Percentiles rank a stretch among this genome's conserved stretches.
phyloP scores from a whole-genome alignment of 2,888 invertebrate species.

The Slavum lentiscoides region DNA sequence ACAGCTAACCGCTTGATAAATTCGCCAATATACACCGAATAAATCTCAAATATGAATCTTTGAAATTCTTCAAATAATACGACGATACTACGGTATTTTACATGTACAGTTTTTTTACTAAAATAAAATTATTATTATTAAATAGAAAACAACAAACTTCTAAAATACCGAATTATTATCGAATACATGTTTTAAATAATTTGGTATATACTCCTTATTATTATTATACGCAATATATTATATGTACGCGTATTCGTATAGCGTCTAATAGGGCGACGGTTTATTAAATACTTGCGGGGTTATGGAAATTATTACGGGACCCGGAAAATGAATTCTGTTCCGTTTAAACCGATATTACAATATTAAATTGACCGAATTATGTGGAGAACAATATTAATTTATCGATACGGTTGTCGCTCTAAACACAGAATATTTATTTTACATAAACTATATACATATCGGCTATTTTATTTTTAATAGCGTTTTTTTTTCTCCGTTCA shows the following conservation, averaged over 20 bases:
- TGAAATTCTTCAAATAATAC: background rate
- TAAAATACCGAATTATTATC: background rate
- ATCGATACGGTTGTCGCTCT: no score
- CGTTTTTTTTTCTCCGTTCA: no score
- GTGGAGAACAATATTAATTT: no score
- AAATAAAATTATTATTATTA: background rate
- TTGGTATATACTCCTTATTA: background rate
- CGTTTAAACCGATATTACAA: no score
- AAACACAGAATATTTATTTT: no score
- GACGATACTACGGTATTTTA: background rate
- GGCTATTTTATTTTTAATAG: no score
- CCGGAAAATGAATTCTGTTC: background rate
- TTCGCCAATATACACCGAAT: background rate
- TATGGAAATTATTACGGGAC: constrained; percentile 4
- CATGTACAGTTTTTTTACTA: background rate
- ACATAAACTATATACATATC: no score
- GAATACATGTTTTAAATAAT: no score
- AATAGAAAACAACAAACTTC: background rate
- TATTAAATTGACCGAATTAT: background rate
- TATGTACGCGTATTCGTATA: background rate
- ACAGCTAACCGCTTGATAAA: background rate
- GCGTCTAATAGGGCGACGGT: background rate
- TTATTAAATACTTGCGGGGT: background rate
- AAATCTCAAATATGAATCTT: background rate
- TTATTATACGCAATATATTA: background rate